Percentiles rank a stretch among this genome's conserved stretches.
phyloP scores from a whole-genome alignment of 1,140 invertebrate species.

The Lethrus apterus region DNA sequence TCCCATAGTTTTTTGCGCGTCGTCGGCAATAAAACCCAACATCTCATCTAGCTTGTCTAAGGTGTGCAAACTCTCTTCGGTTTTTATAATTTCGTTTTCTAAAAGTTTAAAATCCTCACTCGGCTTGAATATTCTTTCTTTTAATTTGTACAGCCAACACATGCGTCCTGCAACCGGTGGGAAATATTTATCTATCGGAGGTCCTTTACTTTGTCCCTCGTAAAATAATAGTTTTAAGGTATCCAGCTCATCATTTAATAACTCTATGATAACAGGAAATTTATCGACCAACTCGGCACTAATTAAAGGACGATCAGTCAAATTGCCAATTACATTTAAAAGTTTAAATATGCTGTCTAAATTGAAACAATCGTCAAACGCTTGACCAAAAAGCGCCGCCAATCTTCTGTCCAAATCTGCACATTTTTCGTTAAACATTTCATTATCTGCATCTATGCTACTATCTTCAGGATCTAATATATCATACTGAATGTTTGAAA shows the following conservation, averaged over 20 bases:
- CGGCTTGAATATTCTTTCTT: constrained; percentile 52
- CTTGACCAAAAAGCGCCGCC: constrained; percentile 65
- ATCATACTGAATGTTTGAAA: constrained; percentile 62
- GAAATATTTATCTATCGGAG: constrained; percentile 58
- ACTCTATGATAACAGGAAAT: constrained; percentile 48
- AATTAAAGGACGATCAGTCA: constrained; percentile 65
- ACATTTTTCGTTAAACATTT: constrained; percentile 48
- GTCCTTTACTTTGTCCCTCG: constrained; percentile 42
- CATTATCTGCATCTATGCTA: constrained; percentile 55
- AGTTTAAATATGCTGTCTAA: constrained; percentile 58
- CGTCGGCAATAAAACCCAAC: constrained; percentile 32
- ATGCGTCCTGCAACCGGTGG: constrained; percentile 66
- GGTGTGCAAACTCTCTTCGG: constrained; percentile 31
- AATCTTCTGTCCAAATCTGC: constrained; percentile 66
- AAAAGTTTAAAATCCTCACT: constrained; percentile 51
- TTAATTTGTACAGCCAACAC: constrained; percentile 63
- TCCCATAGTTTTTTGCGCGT: constrained; percentile 35
- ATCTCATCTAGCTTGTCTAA: constrained; percentile 40
- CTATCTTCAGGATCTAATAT: constrained; percentile 60
- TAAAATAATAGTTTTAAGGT: constrained; percentile 52
- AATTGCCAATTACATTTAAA: constrained; percentile 62
- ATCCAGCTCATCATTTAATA: constrained; percentile 60
- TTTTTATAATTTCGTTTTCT: constrained; percentile 43
- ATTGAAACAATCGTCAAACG: constrained; percentile 69
- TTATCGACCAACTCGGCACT: constrained; percentile 55